Base-by-base conservation (phyloP, 2,888 invertebrate species). In the Tanytarsus gracilentus region DNA sequence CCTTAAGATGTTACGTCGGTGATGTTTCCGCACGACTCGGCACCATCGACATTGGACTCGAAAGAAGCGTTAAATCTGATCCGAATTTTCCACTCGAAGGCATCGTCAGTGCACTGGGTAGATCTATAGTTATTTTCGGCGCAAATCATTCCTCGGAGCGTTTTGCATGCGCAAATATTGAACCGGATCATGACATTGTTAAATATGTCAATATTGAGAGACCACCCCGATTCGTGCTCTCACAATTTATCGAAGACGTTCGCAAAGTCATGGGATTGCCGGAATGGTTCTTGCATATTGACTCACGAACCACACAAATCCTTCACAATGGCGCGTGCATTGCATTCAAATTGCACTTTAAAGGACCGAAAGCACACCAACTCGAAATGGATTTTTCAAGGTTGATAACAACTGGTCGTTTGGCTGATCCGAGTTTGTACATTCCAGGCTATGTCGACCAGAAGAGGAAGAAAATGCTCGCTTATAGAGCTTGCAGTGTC, bases 131-230 rank as follows among this genome's bases (percentile, higher is more conserved):
- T 1, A 82, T 95, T 64, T 82, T 88, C 69, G 85, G 85, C 3
- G 84, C 88, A 3, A 85, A 88, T 62, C 75, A 80, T 63, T 82
- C 84, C 51, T 70, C 78, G 8, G 83, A 86, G 64, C 77, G 86
- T 65, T 86, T 86, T 70, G 92, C 93, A 1, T 94, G 94, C 72
- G 93, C 93, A 58, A 94, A 93, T 71, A 89, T 95, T 63, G 86
- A 88, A 69, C 88, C 90, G 0, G 94, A 94, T 70, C 84, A 88
- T 69, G 89, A 94, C 71, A 89, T 93, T 63, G 84, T 93, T 55
- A 93, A 92, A 74, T 92, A 86, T 68, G 86, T 86, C 0, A 92
- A 92, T 66, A 82, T 94, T 27, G 84, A 86, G 71, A 88, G 86
- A 71, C 88, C 91, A 50, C 91, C 92, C 1, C 78, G 88, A 71